Percentiles rank a stretch among this genome's conserved stretches.
These are phyloP conservation scores for Brevipalpus yothersi DNA, from an alignment of 1,140 invertebrate genomes.

Conservation along the genomic window DNA sequence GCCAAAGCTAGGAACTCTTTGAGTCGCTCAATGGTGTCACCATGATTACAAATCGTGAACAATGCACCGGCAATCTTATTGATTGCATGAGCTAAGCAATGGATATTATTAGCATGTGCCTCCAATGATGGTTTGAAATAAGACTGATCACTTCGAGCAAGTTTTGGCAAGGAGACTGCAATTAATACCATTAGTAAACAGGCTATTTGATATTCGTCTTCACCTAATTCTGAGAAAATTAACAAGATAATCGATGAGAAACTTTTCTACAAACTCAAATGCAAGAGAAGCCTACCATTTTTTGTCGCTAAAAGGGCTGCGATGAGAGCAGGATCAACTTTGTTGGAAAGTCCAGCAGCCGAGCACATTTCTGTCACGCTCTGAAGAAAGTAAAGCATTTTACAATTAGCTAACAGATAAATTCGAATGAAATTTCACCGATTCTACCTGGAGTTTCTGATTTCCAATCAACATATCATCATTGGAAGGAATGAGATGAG, in stretches of 20 bases:
- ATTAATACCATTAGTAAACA: slow-evolving; percentile 97
- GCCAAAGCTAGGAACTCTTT: slow-evolving; percentile 93
- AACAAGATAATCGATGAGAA: neutral
- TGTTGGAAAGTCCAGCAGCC: slow-evolving; percentile 68
- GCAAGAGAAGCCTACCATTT: slow-evolving; percentile 26
- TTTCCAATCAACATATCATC: slow-evolving; percentile 29
- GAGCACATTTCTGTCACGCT: slow-evolving; percentile 90
- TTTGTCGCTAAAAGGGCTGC: slow-evolving; percentile 60
- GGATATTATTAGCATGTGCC: slow-evolving; percentile 90
- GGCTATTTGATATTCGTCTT: slow-evolving; percentile 76
- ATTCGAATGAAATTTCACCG: neutral
- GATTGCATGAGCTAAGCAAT: slow-evolving; percentile 84
- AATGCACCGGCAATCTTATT: slow-evolving; percentile 90
- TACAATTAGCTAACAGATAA: neutral
- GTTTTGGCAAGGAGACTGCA: slow-evolving; percentile 83
- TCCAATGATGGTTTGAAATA: slow-evolving; percentile 70
- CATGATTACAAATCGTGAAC: slow-evolving; percentile 78
- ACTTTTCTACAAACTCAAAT: neutral
- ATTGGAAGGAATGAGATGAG: slow-evolving; percentile 56
- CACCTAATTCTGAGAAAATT: slow-evolving; percentile 33
- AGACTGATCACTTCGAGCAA: slow-evolving; percentile 68
- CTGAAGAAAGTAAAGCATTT: slow-evolving; percentile 17
- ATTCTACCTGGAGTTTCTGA: slow-evolving; percentile 1
- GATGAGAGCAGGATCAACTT: slow-evolving; percentile 81
- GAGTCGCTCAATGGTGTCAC: slow-evolving; percentile 88